Evolutionary conservation across 92 coral and sea anemone genomes (phyloP).

Genomic region (Zoanthus gigantus): DNA sequence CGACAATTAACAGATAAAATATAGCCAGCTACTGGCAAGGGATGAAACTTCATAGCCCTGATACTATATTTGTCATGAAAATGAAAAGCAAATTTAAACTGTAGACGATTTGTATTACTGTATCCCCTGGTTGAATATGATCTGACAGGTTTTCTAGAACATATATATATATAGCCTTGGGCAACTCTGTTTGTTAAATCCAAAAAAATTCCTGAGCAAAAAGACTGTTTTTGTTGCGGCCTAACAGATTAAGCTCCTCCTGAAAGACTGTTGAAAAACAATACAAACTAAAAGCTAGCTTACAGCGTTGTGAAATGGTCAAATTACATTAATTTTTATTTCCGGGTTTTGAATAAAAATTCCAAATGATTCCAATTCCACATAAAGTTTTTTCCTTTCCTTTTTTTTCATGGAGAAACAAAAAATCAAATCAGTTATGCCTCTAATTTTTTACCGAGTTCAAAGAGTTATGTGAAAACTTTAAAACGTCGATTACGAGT

Average conservation of each 20-base stretch:
- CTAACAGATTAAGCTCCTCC: not conserved
- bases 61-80: not conserved
- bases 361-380: not conserved
- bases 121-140: not conserved
- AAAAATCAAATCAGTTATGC: not conserved
- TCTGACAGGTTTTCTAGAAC: not conserved
- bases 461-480: not conserved
- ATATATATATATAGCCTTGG: not conserved
- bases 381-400: not conserved
- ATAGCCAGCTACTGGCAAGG: not conserved
- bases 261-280: not conserved
- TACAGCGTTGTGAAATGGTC: constrained; percentile 1
- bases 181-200: not conserved
- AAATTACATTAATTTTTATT: not conserved
- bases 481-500: not conserved
- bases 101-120: not conserved
- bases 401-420: not conserved
- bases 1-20: not conserved
- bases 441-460: not conserved
- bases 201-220: not conserved
- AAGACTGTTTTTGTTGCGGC: not conserved
- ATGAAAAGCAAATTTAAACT: not conserved
- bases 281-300: constrained; percentile 9
- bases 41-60: not conserved
- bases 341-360: constrained; percentile 19